These are phyloP conservation scores for Mobula hypostoma DNA, from an alignment of 2,113 vertebrate species.

Conservation along the genomic window DNA sequence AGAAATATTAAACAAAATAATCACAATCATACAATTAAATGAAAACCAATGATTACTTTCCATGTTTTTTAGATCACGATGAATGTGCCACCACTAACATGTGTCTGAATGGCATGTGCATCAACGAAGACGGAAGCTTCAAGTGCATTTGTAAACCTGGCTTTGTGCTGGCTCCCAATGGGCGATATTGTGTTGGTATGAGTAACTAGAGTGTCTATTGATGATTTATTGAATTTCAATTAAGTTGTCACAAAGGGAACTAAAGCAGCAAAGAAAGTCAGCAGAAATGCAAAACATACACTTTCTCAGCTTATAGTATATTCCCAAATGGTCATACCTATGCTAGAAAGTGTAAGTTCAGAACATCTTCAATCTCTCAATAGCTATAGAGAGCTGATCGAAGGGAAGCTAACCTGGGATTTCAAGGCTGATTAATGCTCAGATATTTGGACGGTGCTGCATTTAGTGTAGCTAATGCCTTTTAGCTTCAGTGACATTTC, in stretches of 20 bases:
- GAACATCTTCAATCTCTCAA: not conserved
- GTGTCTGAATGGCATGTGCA: slow-evolving; percentile 71
- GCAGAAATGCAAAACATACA: not conserved
- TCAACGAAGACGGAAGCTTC: slow-evolving; percentile 70
- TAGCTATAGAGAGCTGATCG: not conserved
- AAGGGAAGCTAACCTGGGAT: too few species aligned
- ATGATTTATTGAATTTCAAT: not conserved
- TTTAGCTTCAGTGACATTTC: too few species aligned
- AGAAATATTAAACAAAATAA: not conserved
- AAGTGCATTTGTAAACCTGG: slow-evolving; percentile 70
- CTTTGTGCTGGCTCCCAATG: slow-evolving; percentile 59
- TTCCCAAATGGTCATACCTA: too few species aligned
- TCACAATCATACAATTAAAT: not conserved
- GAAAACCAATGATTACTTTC: not conserved
- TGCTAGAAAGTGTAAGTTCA: not conserved
- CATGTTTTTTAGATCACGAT: slow-evolving; percentile 55
- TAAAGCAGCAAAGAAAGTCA: not conserved
- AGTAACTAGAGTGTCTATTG: not conserved
- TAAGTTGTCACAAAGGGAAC: not conserved
- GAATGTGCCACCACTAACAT: slow-evolving; percentile 63
- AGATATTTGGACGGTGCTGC: too few species aligned
- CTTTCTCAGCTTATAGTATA: not conserved
- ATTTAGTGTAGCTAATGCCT: too few species aligned
- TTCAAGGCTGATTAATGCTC: too few species aligned
- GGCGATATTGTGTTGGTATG: slow-evolving; percentile 61